Percentiles rank a stretch among this genome's conserved stretches.
phyloP scores from a whole-genome alignment of 2,113 vertebrate genomes.

The Poeciliopsis retropinna region DNA sequence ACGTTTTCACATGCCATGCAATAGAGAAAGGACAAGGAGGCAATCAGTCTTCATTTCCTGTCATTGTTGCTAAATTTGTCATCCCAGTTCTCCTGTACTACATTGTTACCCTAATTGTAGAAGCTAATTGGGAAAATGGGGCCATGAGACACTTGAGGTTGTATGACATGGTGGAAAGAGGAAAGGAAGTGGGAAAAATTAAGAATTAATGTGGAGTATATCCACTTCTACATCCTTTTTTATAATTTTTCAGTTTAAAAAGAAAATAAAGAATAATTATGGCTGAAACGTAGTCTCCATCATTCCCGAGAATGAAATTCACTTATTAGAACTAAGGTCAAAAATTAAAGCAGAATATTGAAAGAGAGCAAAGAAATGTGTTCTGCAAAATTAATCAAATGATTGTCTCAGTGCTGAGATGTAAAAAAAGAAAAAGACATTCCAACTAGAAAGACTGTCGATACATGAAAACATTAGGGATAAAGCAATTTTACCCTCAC shows the following conservation, averaged over 20 bases:
- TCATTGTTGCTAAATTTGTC: slow-evolving; percentile 77
- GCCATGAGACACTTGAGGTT: slow-evolving; percentile 68
- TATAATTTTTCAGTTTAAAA: slow-evolving; percentile 46
- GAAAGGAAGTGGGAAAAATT: slow-evolving; percentile 6
- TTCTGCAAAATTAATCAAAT: slow-evolving; percentile 36
- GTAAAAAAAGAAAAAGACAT: background rate
- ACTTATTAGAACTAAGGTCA: slow-evolving; percentile 24
- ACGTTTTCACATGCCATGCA: slow-evolving; percentile 26
- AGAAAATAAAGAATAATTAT: slow-evolving; percentile 18
- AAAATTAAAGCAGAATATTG: slow-evolving; percentile 54
- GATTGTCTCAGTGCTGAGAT: slow-evolving; percentile 26
- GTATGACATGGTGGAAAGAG: slow-evolving; percentile 26
- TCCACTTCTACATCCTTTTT: background rate
- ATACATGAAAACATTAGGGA: slow-evolving; percentile 29
- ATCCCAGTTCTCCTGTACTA: slow-evolving; percentile 83
- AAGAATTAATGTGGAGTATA: slow-evolving; percentile 7
- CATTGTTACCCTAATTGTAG: slow-evolving; percentile 81
- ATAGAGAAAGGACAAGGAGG: slow-evolving; percentile 21
- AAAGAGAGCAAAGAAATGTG: slow-evolving; percentile 40
- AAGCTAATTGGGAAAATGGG: slow-evolving; percentile 80
- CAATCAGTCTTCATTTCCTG: slow-evolving; percentile 58
- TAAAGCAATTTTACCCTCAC: slow-evolving; percentile 10
- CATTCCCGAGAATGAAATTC: slow-evolving; percentile 28
- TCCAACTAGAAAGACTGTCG: slow-evolving; percentile 9
- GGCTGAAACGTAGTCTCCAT: slow-evolving; percentile 24